Evolutionary conservation across 2,797 vertebrate genomes (phyloP).

Genomic region (Spea hammondii): DNA sequence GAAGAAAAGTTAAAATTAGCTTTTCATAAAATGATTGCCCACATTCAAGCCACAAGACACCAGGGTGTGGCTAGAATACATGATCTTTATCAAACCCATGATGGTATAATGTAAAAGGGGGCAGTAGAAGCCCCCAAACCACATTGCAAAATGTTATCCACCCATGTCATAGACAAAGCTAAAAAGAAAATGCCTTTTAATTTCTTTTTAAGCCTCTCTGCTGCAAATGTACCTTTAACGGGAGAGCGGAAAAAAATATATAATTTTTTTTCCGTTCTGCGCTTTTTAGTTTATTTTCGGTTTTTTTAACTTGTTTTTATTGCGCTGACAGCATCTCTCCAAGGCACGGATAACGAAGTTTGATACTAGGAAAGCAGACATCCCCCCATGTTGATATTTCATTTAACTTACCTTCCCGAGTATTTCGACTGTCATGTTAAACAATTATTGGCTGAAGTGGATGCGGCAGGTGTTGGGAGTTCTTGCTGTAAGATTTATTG

Average conservation of each 20-base stretch:
- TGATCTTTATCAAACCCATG: too few relatives aligned
- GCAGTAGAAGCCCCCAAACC: too few relatives aligned
- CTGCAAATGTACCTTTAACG: conserved; percentile 1
- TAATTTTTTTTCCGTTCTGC: conserved; percentile 6
- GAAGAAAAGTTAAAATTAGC: too few relatives aligned
- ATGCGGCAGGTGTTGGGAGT: conserved; percentile 59
- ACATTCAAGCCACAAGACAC: too few relatives aligned
- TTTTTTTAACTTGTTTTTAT: conserved; percentile 43
- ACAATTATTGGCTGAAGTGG: conserved; percentile 57
- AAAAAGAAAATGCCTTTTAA: neutral
- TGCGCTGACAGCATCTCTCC: conserved; percentile 51
- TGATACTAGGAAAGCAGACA: conserved; percentile 50
- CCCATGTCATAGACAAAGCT: neutral
- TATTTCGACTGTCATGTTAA: conserved; percentile 55
- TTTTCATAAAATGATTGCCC: too few relatives aligned
- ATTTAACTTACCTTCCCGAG: conserved; percentile 52
- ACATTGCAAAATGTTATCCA: neutral
- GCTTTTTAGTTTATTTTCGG: conserved; percentile 12
- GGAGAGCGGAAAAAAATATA: neutral
- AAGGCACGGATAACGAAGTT: conserved; percentile 52
- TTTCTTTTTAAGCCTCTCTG: neutral
- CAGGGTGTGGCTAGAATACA: too few relatives aligned
- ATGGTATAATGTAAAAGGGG: too few relatives aligned
- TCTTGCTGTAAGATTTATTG: conserved; percentile 61
- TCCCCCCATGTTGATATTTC: conserved; percentile 54